These are phyloP conservation scores for Kryphioiulus occultus DNA, from an alignment of 2,888 invertebrate species.

Conservation along the genomic window DNA sequence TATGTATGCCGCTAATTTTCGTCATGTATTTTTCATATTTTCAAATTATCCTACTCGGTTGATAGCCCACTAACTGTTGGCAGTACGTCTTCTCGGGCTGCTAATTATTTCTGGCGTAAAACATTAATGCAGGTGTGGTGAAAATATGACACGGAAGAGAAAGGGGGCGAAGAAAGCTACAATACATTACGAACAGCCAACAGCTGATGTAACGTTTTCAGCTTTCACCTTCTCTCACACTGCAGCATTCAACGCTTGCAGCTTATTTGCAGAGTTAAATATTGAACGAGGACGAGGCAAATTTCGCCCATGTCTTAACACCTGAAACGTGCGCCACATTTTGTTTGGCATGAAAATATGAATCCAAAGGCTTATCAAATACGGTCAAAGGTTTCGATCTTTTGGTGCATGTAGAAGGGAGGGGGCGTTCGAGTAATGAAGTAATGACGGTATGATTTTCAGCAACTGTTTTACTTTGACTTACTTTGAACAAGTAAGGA, in stretches of 20 bases:
- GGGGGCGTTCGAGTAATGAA: no score
- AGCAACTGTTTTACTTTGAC: no score
- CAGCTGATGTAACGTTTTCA: background rate
- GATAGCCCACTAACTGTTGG: no score
- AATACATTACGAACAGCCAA: background rate
- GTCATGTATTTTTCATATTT: no score
- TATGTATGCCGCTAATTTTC: no score
- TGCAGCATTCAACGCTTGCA: background rate
- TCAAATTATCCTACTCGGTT: no score
- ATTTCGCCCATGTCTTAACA: background rate
- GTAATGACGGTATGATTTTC: no score
- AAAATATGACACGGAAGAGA: background rate
- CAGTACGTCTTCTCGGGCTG: no score
- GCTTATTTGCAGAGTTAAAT: background rate
- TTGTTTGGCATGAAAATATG: background rate
- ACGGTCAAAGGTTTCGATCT: no score
- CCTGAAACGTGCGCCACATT: background rate
- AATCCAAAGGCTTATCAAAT: background rate
- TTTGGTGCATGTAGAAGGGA: no score
- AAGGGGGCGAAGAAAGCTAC: background rate
- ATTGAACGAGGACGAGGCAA: background rate
- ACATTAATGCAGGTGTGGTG: background rate
- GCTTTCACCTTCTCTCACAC: background rate
- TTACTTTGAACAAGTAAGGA: no score
- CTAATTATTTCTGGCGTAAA: background rate